Evolutionary conservation across 2,888 invertebrate species (phyloP), one percentile per base, ranked within the genome.

Genomic region (Geotrupes spiniger): DNA sequence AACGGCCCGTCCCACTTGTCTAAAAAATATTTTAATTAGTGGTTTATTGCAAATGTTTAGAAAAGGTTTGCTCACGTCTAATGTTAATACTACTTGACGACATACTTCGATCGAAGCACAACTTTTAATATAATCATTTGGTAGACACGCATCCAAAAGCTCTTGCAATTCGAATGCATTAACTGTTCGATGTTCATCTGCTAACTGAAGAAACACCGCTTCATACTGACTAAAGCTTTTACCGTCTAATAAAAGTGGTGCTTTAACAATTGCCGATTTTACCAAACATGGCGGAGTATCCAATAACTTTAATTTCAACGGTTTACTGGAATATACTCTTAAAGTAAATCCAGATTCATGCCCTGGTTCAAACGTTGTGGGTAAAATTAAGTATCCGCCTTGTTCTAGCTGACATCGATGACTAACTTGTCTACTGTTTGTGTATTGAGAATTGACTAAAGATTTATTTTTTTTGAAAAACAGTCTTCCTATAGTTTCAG

Each of bases 51-150:
- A n/a, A n/a, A n/a, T n/a, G n/a, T n/a, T n/a, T n/a, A n/a, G n/a
- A 31, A n/a, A 14, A 9, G 8, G 12, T 9, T n/a, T 74, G 84
- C 86, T 85, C 85, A 90, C 90, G 76, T 93, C 93, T 76, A 93
- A 81, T 4, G 92, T 85, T 1, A 93, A 78, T 12, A 94, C 87
- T 5, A 93, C 90, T 74, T 93, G 92, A 49, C 92, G 79, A 65
- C 94, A 94, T 1, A 94, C 92, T 71, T 93, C 93, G 61, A 93
- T 84, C 10, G 89, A 90, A 1, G 93, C 92, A 70, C 93, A 93
- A 61, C 93, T 93, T 67, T 93, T 94, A 57, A 94, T 92, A 63
- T 93, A 94, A 75, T 94, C 93, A 68, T 94, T 94, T 0, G 93
- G 94, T 47, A 94, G 77, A 70, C 93, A 93, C 1, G 89, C 91